These are phyloP conservation scores for Psilopsiagon aurifrons DNA, from an alignment of 2,113 vertebrate species.

Conservation along the genomic window DNA sequence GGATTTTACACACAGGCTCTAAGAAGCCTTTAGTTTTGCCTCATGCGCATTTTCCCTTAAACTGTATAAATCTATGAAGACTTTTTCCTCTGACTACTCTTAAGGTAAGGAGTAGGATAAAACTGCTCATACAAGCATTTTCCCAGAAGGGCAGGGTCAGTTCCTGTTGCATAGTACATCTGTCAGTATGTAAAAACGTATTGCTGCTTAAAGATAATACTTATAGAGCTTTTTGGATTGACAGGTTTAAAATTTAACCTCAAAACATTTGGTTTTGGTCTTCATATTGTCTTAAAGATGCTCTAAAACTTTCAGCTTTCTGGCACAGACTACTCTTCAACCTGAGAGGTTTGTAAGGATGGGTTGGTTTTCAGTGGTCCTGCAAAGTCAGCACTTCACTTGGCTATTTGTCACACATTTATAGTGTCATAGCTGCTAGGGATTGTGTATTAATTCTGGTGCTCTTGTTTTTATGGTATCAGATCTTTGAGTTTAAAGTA, in stretches of 20 bases:
- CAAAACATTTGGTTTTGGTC: neutral
- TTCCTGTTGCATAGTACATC: neutral
- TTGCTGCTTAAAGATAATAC: neutral
- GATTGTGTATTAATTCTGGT: neutral
- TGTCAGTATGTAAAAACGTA: neutral
- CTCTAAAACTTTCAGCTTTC: neutral
- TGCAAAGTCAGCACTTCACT: neutral
- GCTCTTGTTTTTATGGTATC: neutral
- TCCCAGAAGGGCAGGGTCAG: neutral
- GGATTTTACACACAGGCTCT: neutral
- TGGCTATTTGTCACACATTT: neutral
- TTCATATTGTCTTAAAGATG: neutral
- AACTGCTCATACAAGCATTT: neutral
- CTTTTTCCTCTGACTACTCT: neutral
- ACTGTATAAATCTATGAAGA: neutral
- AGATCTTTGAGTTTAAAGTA: neutral
- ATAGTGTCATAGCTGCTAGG: neutral
- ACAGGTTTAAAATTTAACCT: neutral
- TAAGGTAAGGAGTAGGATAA: neutral
- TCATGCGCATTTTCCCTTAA: neutral
- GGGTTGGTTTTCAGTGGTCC: neutral
- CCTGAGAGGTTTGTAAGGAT: neutral
- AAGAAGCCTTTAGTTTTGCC: neutral
- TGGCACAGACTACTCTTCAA: neutral
- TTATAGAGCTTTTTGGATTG: neutral